Evolutionary conservation across 2,113 vertebrate species (phyloP), one percentile per base, ranked within the genome.

Genomic region (Vulpes ferrilata): DNA sequence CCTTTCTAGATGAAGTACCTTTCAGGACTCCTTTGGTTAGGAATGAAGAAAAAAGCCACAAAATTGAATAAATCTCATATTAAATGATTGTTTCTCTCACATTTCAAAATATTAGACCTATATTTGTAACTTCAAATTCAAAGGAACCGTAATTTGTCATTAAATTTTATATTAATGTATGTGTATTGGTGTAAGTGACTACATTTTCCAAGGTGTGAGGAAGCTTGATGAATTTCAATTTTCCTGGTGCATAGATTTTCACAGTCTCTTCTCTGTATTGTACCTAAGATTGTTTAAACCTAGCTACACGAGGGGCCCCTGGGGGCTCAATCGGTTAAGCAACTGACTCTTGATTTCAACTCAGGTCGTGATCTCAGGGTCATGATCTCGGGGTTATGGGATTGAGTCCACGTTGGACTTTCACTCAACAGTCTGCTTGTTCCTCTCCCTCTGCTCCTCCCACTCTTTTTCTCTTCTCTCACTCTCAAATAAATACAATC

Each of bases 1-100:
- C 57, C 25, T 84, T 78, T 89, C 82, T 95, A 51, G 71, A 97
- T 64, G 57, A 96, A 89, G 32, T 32, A 87, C 38, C 57, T 74
- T 65, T 94, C 64, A 87, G 17, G 7, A 7, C 35, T 83, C 96
- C 35, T 94, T 89, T 55, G 43, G 51, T 88, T 90, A 69, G 32
- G 25, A 83, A 93, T n/a, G 38, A 83, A 87, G 17, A 86, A 90
- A 79, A 22, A 88, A 84, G 10, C 64, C 27, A 92, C 17, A 84
- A 76, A 96, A 73, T 64, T 67, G 22, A 55, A 91, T 88, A 35
- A 3, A 43, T 38, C 25, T 92, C 69, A 81, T 19, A 62, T 76
- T 88, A 48, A 62, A 78, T 84, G 67, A 8, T 43, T 32, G 7
- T 67, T 38, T 25, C 64, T 48, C 22, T 79, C 69, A 84, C 1